phyloP scores from a whole-genome alignment of 2,797 vertebrate species.

The Cichlasoma orientale region DNA sequence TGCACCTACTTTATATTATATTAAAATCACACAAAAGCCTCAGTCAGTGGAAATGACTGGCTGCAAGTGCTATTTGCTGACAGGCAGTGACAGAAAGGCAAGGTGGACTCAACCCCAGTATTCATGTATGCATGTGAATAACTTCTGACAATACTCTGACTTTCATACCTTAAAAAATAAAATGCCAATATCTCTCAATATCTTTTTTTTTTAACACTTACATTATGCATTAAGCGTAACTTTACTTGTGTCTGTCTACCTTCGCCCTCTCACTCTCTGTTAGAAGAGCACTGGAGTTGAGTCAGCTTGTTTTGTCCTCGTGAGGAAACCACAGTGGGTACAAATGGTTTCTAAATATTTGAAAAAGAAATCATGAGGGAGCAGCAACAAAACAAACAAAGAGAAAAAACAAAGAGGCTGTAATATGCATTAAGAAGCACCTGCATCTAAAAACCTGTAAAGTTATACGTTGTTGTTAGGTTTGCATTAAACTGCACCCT shows the following conservation, averaged over 20 bases:
- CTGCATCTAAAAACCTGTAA: neutral
- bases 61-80: slow-evolving; percentile 47
- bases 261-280: slow-evolving; percentile 1
- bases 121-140: slow-evolving; percentile 18
- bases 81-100: slow-evolving; percentile 38
- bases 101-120: slow-evolving; percentile 46
- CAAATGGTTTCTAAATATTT: slow-evolving; percentile 43
- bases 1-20: slow-evolving; percentile 44
- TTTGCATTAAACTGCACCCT: neutral
- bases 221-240: slow-evolving; percentile 51
- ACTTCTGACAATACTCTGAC: slow-evolving; percentile 52
- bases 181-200: slow-evolving; percentile 7
- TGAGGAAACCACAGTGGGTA: slow-evolving; percentile 9
- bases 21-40: slow-evolving; percentile 30
- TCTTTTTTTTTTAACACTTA: slow-evolving; percentile 50
- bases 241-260: slow-evolving; percentile 50
- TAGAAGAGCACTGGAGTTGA: slow-evolving; percentile 55
- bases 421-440: neutral
- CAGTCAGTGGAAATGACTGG: slow-evolving; percentile 19
- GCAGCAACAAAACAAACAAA: neutral
- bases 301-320: slow-evolving; percentile 25
- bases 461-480: neutral
- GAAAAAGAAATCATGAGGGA: slow-evolving; percentile 2
- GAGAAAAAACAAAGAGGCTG: neutral
- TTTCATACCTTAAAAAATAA: slow-evolving; percentile 30